Percentiles rank a stretch among this genome's conserved stretches.
phyloP scores from a whole-genome alignment of 2,797 vertebrate species.

The Erpetoichthys calabaricus region DNA sequence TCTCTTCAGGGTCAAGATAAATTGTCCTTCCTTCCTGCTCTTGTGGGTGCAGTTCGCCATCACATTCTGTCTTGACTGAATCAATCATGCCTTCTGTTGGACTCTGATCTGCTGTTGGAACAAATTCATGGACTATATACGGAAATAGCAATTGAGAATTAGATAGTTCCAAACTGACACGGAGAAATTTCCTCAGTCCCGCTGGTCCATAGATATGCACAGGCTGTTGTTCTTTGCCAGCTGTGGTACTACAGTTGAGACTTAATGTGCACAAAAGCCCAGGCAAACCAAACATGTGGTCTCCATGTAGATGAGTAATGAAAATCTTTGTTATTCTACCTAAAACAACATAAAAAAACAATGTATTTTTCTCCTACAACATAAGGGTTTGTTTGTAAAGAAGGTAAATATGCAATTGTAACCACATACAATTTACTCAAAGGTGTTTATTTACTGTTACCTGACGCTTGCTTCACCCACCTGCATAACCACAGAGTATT shows the following conservation, averaged over 20 bases:
- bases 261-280: conserved; percentile 82
- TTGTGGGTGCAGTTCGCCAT: conserved; percentile 38
- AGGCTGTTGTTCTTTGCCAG: conserved; percentile 25
- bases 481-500: too few relatives aligned
- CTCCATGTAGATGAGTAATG: conserved; percentile 84
- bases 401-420: too few relatives aligned
- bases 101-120: conserved; percentile 69
- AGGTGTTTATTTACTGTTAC: too few relatives aligned
- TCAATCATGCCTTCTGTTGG: conserved; percentile 48
- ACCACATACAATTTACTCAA: too few relatives aligned
- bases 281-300: conserved; percentile 83
- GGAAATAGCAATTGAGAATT: conserved; percentile 66
- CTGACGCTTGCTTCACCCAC: too few relatives aligned
- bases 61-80: conserved; percentile 18
- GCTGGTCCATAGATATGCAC: conserved; percentile 74
- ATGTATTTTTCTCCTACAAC: not conserved
- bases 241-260: conserved; percentile 47
- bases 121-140: conserved; percentile 72
- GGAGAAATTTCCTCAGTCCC: conserved; percentile 62
- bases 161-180: conserved; percentile 63
- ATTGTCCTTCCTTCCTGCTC: conserved; percentile 49
- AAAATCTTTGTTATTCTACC: conserved; percentile 84
- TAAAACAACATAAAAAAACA: conserved; percentile 21
- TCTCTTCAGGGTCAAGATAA: conserved; percentile 37
- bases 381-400: not conserved